Evolutionary conservation across 2,113 vertebrate genomes (phyloP).

Genomic region (Microtus pennsylvanicus): DNA sequence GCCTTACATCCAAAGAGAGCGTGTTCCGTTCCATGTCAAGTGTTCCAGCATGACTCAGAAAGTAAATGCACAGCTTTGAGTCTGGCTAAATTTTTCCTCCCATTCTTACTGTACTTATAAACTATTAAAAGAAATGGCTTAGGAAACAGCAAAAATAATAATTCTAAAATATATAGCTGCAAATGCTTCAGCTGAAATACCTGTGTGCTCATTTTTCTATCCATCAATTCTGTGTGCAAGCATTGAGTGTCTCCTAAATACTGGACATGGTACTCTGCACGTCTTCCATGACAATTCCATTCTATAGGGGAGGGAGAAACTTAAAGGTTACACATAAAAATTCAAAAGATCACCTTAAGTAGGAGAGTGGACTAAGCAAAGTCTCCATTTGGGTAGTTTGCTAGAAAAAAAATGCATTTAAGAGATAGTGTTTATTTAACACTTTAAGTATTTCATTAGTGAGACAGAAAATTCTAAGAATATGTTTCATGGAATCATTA

Average conservation of each 20-base stretch:
- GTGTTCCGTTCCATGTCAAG: slow-evolving; percentile 43
- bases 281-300: background rate
- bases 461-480: background rate
- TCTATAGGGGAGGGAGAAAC: background rate
- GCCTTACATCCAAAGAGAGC: background rate
- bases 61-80: background rate
- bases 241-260: accelerated
- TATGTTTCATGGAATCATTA: background rate
- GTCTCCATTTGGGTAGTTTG: background rate
- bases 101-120: background rate
- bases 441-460: background rate
- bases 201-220: background rate
- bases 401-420: background rate
- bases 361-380: background rate
- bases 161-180: background rate
- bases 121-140: background rate
- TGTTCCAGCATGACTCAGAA: background rate
- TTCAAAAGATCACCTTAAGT: too few relatives aligned
- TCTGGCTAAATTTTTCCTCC: background rate
- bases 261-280: background rate
- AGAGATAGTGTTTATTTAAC: background rate
- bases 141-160: background rate
- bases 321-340: background rate
- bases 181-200: background rate
- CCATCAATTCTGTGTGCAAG: background rate